A percentile compares a stretch with the other conserved stretches of the same genome.
These are phyloP conservation scores for Drosophila busckii DNA, from an alignment of 1,140 invertebrate genomes.

Conservation along the genomic window DNA sequence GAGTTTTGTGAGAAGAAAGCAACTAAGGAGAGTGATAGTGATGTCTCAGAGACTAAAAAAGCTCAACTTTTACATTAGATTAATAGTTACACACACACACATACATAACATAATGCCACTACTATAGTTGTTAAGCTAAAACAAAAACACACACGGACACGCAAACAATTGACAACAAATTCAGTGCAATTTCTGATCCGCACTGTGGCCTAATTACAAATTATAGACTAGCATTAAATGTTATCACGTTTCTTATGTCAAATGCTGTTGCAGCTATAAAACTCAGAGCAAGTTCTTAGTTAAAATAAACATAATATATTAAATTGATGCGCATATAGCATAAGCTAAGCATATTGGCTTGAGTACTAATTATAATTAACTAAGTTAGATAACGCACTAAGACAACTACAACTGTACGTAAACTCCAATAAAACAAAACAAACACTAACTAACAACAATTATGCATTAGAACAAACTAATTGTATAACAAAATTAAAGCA, in stretches of 20 bases:
- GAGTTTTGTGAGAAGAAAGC: slow-evolving; percentile 66
- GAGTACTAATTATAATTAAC: slow-evolving; percentile 21
- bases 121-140: neutral
- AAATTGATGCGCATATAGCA: slow-evolving; percentile 10
- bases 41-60: slow-evolving; percentile 75
- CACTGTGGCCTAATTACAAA: slow-evolving; percentile 26
- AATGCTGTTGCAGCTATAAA: slow-evolving; percentile 63
- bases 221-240: slow-evolving; percentile 61
- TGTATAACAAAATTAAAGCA: slow-evolving; percentile 33
- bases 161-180: slow-evolving; percentile 13
- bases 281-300: slow-evolving; percentile 60
- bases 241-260: slow-evolving; percentile 71
- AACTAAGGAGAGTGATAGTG: slow-evolving; percentile 73
- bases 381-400: slow-evolving; percentile 41
- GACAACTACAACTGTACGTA: slow-evolving; percentile 49
- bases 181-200: slow-evolving; percentile 36
- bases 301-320: slow-evolving; percentile 44
- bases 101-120: neutral
- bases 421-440: slow-evolving; percentile 19
- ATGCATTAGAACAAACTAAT: slow-evolving; percentile 16
- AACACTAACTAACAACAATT: neutral
- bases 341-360: slow-evolving; percentile 47
- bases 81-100: slow-evolving; percentile 12
- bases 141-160: neutral
- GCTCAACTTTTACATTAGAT: slow-evolving; percentile 76